Evolutionary conservation across 2,113 vertebrate genomes (phyloP).

Genomic region (Rhea americana): DNA sequence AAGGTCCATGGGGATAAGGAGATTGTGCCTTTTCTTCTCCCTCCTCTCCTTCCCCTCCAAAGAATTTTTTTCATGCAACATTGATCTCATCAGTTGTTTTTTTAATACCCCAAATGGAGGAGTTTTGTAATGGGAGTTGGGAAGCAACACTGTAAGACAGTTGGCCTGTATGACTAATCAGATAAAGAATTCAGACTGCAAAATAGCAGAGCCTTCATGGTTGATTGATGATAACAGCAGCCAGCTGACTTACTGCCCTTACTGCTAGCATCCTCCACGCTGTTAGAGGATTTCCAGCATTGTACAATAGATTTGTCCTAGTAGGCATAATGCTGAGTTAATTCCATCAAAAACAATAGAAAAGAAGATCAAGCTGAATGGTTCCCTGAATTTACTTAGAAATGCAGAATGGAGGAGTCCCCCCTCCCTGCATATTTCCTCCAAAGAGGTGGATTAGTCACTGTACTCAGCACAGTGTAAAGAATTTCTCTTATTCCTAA

Average conservation of each 20-base stretch:
- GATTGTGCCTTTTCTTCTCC: neutral
- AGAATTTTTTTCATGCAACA: neutral
- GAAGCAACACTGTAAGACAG: slow-evolving; percentile 14
- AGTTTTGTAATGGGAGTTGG: neutral
- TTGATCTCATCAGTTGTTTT: slow-evolving; percentile 13
- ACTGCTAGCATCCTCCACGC: slow-evolving; percentile 6
- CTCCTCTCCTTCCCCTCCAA: neutral
- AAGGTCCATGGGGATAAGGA: neutral
- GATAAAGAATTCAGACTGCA: slow-evolving; percentile 55
- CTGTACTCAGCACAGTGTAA: neutral
- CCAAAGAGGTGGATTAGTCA: neutral
- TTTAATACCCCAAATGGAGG: slow-evolving; percentile 6
- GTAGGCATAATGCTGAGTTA: neutral
- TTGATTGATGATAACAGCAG: slow-evolving; percentile 65
- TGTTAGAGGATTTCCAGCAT: slow-evolving; percentile 29
- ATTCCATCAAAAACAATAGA: slow-evolving; percentile 1
- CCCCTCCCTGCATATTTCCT: neutral
- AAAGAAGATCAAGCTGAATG: slow-evolving; percentile 44
- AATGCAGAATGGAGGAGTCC: neutral
- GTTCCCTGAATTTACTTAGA: neutral
- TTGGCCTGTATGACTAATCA: slow-evolving; percentile 63
- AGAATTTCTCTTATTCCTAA: slow-evolving; percentile 4
- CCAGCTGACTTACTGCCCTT: slow-evolving; percentile 57
- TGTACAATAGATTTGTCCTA: slow-evolving; percentile 47
- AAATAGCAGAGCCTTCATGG: slow-evolving; percentile 53